These are phyloP conservation scores for Syrrhaptes paradoxus DNA, from an alignment of 2,113 vertebrate genomes.

Conservation along the genomic window DNA sequence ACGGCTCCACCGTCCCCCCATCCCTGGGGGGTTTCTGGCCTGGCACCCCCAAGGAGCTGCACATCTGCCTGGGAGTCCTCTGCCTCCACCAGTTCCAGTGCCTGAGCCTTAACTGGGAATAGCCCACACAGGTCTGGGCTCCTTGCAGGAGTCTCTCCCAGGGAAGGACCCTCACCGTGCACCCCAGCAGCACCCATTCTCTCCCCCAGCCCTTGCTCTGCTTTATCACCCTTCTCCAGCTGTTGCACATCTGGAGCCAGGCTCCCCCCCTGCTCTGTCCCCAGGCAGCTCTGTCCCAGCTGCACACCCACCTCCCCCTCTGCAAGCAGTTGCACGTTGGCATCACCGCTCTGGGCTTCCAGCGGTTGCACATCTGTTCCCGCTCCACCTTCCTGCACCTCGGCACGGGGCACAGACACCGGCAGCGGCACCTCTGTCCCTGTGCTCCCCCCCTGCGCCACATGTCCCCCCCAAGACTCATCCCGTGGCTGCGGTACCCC, in stretches of 20 bases:
- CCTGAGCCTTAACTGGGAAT: neutral
- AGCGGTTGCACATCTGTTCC: neutral
- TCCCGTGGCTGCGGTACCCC: neutral
- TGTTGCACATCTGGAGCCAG: neutral
- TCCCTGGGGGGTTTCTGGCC: rapidly evolving
- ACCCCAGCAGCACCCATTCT: neutral
- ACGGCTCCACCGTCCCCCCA: rapidly evolving
- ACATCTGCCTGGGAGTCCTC: neutral
- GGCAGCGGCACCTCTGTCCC: rapidly evolving
- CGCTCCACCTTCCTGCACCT: rapidly evolving
- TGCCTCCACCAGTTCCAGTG: neutral
- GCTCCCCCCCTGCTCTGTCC: neutral
- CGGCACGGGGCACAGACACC: rapidly evolving
- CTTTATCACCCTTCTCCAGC: rapidly evolving
- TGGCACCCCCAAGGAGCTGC: rapidly evolving
- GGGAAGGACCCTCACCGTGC: neutral
- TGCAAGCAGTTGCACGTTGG: neutral
- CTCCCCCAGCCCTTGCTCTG: neutral
- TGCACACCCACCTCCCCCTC: neutral
- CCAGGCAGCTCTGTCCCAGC: neutral
- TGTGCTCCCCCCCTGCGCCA: rapidly evolving
- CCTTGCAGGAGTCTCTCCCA: neutral
- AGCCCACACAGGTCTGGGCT: neutral
- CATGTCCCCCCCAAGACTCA: rapidly evolving
- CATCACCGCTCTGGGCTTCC: neutral